Percentiles rank a stretch among this genome's conserved stretches.
These are phyloP conservation scores for Clarias macrocephalus DNA, from an alignment of 2,113 vertebrate genomes.

Conservation along the genomic window DNA sequence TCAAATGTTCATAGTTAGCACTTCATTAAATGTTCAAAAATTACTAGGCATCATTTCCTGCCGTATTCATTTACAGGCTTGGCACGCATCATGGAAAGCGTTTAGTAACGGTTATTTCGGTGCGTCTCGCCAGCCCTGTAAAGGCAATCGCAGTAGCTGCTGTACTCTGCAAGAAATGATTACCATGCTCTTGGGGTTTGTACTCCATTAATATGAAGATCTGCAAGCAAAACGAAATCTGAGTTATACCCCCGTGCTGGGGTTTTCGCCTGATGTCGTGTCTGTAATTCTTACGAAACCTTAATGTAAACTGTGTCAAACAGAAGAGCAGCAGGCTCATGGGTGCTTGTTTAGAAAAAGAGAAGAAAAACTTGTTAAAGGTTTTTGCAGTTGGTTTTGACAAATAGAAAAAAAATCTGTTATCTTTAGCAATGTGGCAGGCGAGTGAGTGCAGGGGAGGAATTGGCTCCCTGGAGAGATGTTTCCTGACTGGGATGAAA, in stretches of 20 bases:
- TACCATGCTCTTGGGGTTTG: background rate
- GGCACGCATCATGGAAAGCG: constrained; percentile 25
- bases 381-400: background rate
- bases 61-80: background rate
- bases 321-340: background rate
- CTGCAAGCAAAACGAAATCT: background rate
- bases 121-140: constrained; percentile 28
- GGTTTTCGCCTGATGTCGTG: background rate
- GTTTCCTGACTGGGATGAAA: constrained; percentile 4
- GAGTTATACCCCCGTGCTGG: constrained; percentile 1
- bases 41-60: background rate
- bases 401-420: background rate
- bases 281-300: background rate
- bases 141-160: background rate
- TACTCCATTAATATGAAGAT: background rate
- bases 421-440: background rate
- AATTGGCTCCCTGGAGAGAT: background rate
- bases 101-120: constrained; percentile 33
- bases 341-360: background rate
- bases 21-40: background rate
- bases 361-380: background rate
- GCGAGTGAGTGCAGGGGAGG: background rate
- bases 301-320: background rate
- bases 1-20: background rate
- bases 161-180: background rate